phyloP scores from a whole-genome alignment of 2,797 vertebrate species.

The Pseudochirops cupreus region DNA sequence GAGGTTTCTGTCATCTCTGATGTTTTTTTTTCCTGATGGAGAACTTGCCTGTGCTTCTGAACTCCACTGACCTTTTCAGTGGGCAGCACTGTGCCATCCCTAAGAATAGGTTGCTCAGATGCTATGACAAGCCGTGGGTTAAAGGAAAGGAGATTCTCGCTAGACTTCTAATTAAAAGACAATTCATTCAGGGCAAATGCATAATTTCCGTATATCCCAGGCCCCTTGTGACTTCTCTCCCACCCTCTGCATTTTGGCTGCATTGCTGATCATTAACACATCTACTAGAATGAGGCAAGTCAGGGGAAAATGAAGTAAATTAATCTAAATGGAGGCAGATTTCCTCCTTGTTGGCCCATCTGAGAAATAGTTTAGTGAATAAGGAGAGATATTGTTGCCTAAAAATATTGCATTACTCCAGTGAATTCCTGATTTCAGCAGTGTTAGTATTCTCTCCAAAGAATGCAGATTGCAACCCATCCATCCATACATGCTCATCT shows the following conservation, averaged over 20 bases:
- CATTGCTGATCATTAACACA: slow-evolving; percentile 11
- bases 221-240: slow-evolving; percentile 5
- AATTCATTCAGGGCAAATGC: slow-evolving; percentile 17
- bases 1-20: neutral
- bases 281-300: neutral
- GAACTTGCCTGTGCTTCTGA: slow-evolving; percentile 14
- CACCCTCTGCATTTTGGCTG: slow-evolving; percentile 23
- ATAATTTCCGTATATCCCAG: slow-evolving; percentile 16
- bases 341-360: slow-evolving; percentile 8
- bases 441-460: neutral
- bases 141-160: neutral
- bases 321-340: neutral
- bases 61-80: slow-evolving; percentile 19
- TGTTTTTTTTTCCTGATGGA: slow-evolving; percentile 37
- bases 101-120: slow-evolving; percentile 10
- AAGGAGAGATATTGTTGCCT: slow-evolving; percentile 18
- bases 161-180: slow-evolving; percentile 6
- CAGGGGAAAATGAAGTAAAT: slow-evolving; percentile 8
- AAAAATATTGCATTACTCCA: slow-evolving; percentile 31
- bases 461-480: neutral
- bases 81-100: neutral
- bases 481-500: neutral
- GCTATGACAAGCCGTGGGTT: neutral
- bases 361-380: slow-evolving; percentile 12
- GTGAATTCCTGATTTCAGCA: slow-evolving; percentile 21